Evolutionary conservation across 2,113 vertebrate genomes (phyloP).

Genomic region (Microtus ochrogaster): DNA sequence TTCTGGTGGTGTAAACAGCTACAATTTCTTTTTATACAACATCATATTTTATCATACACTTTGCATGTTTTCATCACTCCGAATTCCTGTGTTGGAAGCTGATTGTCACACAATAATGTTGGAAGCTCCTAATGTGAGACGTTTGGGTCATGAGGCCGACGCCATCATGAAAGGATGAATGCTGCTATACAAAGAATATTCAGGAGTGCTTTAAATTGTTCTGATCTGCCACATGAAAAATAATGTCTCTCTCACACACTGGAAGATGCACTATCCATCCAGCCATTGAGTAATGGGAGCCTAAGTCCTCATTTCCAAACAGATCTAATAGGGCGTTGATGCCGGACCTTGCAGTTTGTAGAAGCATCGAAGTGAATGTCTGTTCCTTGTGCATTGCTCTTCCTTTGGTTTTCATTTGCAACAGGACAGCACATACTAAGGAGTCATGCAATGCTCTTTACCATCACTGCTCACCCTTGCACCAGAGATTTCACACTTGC

Average conservation of each 20-base stretch:
- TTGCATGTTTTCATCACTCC: background rate
- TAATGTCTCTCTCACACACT: background rate
- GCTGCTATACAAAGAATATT: fast-evolving
- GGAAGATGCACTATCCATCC: background rate
- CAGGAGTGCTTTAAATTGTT: background rate
- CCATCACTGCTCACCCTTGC: too few relatives aligned
- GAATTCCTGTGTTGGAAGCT: too few relatives aligned
- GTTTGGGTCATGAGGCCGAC: background rate
- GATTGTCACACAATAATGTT: background rate
- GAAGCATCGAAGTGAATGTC: background rate
- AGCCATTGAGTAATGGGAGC: background rate
- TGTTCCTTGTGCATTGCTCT: background rate
- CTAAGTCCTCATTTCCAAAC: too few relatives aligned
- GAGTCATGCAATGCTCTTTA: background rate
- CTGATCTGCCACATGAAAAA: background rate
- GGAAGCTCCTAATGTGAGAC: background rate
- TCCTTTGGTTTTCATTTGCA: background rate
- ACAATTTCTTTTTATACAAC: background rate
- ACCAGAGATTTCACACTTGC: background rate
- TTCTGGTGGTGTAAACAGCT: background rate
- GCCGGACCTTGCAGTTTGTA: background rate
- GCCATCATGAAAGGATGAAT: background rate
- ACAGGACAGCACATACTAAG: background rate
- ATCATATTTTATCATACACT: background rate
- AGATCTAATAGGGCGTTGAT: background rate